Evolutionary conservation across 2,888 invertebrate species (phyloP), one percentile per base, ranked within the genome.

Genomic region (Bombyx huttoni): DNA sequence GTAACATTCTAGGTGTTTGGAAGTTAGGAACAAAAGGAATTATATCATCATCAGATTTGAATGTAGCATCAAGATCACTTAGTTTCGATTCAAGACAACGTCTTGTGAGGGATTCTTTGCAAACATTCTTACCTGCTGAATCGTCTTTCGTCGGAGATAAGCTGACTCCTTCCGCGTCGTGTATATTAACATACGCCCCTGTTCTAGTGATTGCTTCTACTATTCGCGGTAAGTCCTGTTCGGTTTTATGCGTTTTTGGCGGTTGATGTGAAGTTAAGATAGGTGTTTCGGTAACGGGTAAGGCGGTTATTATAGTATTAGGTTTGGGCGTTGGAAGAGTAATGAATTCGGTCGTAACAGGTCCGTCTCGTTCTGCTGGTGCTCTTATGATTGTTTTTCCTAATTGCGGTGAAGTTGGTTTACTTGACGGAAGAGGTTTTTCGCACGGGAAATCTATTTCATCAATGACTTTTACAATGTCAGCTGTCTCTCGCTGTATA

Each of bases 181-280:
- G 92, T 72, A 93, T 91, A 89, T 93, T 92, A 75, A 93, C 92
- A 82, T 93, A 93, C 60, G 93, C 93, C 61, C 93, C 93, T 46
- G 82, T 81, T 65, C 87, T 83, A 71, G 86, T 84, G 57, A 86
- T 82, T 56, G 74, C 86, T 73, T 88, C 86, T 62, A 87, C 80
- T 58, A 87, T 70, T 59, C 85, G 76, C 53, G 87, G 87, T 58
- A 81, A 65, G 56, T 82, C 80, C 68, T 78, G 76, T 59, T 64
- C 68, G 52, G 67, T 75, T 74, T 78, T 84, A 58, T 64, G 65
- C 60, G 67, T 63, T 58, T 73, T 62, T 56, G 68, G 62, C 61
- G 72, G 67, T 61, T 68, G 74, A 58, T 68, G 73, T 55, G 64
- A 63, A 58, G 58, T 68, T 58, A 63, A 59, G 60, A 63, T 58